Percentiles rank a stretch among this genome's conserved stretches.
Conservation (phyloP, 2,113 vertebrate genomes). For the Malaclemys terrapin region DNA sequence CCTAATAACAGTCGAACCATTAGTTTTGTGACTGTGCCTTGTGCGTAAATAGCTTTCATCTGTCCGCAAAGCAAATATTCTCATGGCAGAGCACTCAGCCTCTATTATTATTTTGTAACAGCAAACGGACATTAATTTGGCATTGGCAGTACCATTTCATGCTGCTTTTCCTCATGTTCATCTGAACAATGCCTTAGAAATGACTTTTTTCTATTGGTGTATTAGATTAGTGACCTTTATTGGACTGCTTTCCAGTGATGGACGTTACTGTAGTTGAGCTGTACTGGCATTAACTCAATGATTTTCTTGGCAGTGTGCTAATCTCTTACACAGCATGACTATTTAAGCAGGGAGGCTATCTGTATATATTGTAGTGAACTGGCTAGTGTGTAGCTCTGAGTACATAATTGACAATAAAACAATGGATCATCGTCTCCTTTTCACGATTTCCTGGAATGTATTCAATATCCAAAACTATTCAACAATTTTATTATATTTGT, state of each 20-base stretch:
- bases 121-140: not conserved
- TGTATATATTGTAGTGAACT: not conserved
- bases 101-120: not conserved
- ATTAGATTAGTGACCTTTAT: rapidly evolving
- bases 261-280: not conserved
- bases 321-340: too few species aligned
- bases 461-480: not conserved
- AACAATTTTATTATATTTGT: not conserved
- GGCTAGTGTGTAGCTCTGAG: not conserved
- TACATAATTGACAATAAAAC: not conserved
- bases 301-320: rapidly evolving
- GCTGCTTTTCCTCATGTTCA: not conserved
- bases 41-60: not conserved
- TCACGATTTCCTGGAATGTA: not conserved
- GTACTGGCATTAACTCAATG: not conserved
- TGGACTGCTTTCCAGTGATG: not conserved
- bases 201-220: not conserved
- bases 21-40: constrained; percentile 23
- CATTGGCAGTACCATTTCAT: not conserved
- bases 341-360: not conserved
- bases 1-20: constrained; percentile 20
- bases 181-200: not conserved
- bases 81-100: rapidly evolving
- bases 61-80: not conserved
- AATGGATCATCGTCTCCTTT: not conserved